phyloP scores from a whole-genome alignment of 2,797 vertebrate genomes.

The Leptodactylus fallax region DNA sequence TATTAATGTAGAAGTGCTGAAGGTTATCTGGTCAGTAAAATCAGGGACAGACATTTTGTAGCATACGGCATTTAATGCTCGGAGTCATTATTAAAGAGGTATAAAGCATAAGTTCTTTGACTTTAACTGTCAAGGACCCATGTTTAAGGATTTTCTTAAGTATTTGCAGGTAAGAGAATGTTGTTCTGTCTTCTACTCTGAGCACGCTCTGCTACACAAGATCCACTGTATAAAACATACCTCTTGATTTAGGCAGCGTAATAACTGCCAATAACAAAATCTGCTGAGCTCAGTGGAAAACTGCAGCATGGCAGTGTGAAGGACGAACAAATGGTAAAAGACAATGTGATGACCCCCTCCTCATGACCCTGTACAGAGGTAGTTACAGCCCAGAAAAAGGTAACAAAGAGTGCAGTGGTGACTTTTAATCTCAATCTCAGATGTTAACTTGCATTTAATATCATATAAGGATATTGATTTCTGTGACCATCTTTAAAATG shows the following conservation, averaged over 20 bases:
- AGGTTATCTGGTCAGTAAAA: conserved; percentile 1
- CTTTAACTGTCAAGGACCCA: background rate
- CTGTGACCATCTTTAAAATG: background rate
- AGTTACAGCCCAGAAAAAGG: background rate
- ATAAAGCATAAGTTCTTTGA: background rate
- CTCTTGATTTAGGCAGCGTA: conserved; percentile 22
- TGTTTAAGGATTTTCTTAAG: background rate
- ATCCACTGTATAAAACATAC: conserved; percentile 2
- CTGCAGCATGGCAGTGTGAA: conserved; percentile 30
- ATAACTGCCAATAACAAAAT: conserved; percentile 34
- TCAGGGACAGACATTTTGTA: background rate
- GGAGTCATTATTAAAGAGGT: background rate
- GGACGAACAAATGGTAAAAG: conserved; percentile 23
- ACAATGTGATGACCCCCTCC: conserved; percentile 31
- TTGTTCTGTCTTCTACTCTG: background rate
- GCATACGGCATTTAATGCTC: background rate
- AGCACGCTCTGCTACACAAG: background rate
- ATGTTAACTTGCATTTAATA: background rate
- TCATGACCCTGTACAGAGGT: conserved; percentile 23
- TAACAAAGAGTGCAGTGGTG: background rate
- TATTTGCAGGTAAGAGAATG: background rate
- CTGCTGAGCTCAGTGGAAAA: conserved; percentile 33
- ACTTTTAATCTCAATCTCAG: background rate
- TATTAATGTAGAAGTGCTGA: background rate
- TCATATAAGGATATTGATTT: background rate